Percentiles rank a stretch among this genome's conserved stretches.
Evolutionary conservation across 2,113 vertebrate species (phyloP).

Genomic region (Gymnocephalus cernua): DNA sequence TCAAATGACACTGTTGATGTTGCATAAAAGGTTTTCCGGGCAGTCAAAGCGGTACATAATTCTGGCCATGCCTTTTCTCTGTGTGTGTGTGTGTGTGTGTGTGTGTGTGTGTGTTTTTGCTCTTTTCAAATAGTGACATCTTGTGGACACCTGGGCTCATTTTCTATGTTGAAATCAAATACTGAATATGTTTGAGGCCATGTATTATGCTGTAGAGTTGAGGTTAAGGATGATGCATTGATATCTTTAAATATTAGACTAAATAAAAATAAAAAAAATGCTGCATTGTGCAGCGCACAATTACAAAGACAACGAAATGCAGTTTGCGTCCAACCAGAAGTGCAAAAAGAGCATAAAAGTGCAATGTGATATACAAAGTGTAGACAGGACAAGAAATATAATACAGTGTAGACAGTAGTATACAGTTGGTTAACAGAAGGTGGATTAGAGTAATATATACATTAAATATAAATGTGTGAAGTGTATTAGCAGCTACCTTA

Average conservation of each 20-base stretch:
- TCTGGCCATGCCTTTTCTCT: background rate
- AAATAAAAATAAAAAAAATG: too few relatives aligned
- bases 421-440: too few relatives aligned
- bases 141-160: conserved; percentile 70
- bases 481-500: too few relatives aligned
- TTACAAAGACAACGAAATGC: too few relatives aligned
- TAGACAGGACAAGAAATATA: too few relatives aligned
- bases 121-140: conserved; percentile 79
- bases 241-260: background rate
- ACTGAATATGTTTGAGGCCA: background rate
- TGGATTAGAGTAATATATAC: too few relatives aligned
- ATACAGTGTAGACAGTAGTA: too few relatives aligned
- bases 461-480: too few relatives aligned
- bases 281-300: too few relatives aligned
- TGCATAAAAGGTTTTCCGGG: background rate
- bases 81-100: background rate
- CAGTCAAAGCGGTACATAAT: conserved; percentile 7
- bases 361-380: too few relatives aligned
- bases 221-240: background rate
- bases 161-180: background rate
- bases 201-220: background rate
- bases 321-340: too few relatives aligned
- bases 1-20: background rate
- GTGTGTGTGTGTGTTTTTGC: conserved; percentile 27
- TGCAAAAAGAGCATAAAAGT: too few relatives aligned